These are phyloP conservation scores for Rhadina sibilatrix DNA, from an alignment of 2,113 vertebrate species.

Conservation along the genomic window DNA sequence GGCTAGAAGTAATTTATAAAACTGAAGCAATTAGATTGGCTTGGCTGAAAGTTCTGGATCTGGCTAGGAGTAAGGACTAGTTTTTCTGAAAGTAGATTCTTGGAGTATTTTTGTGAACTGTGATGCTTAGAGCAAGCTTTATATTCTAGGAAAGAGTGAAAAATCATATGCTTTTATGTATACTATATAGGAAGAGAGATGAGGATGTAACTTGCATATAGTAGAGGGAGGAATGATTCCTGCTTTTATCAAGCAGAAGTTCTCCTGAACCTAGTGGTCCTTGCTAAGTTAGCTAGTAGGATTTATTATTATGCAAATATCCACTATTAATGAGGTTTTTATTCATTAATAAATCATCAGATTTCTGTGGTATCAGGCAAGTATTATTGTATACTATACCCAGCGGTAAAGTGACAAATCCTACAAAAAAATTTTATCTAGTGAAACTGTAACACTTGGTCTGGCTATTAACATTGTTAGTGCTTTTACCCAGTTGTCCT, in stretches of 20 bases:
- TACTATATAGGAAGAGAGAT: not conserved
- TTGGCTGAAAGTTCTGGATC: conserved; percentile 1
- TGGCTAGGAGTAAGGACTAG: not conserved
- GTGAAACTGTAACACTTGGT: not conserved
- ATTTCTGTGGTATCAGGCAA: not conserved
- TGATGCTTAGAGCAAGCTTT: not conserved
- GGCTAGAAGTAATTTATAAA: not conserved
- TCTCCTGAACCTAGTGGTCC: not conserved
- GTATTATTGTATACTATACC: not conserved
- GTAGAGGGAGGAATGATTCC: not conserved
- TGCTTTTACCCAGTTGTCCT: not conserved
- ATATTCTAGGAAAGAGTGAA: not conserved
- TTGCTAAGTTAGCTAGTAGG: not conserved
- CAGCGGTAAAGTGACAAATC: not conserved
- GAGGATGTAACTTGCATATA: not conserved
- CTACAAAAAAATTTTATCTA: not conserved
- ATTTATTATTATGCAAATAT: not conserved
- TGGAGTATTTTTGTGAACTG: not conserved
- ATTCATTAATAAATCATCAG: not conserved
- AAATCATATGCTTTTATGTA: not conserved
- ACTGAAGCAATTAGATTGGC: not conserved
- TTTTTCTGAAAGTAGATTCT: not conserved
- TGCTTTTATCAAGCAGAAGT: not conserved
- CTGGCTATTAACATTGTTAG: not conserved
- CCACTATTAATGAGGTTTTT: not conserved